Evolutionary conservation across 2,113 vertebrate species (phyloP).

Genomic region (Trichechus manatus): DNA sequence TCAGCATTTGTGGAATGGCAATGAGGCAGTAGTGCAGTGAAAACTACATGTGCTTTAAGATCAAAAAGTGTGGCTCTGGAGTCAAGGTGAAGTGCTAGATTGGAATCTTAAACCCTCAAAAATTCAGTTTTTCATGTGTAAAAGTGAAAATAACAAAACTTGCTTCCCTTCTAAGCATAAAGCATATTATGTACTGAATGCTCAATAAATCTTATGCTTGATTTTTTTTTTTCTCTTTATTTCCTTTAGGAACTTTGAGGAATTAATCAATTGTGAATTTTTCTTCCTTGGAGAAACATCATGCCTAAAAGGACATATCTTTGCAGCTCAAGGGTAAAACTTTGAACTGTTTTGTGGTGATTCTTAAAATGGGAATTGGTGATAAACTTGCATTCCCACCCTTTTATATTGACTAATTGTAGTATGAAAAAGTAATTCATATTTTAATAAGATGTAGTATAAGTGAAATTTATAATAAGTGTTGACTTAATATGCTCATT

Average conservation of each 20-base stretch:
- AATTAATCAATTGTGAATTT: not conserved
- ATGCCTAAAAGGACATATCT: not conserved
- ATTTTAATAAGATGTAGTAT: not conserved
- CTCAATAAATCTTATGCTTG: not conserved
- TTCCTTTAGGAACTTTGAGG: not conserved
- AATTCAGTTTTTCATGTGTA: not conserved
- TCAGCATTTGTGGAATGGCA: not conserved
- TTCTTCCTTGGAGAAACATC: not conserved
- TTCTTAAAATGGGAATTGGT: not conserved
- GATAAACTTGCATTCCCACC: not conserved
- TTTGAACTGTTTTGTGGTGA: not conserved
- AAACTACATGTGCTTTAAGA: not conserved
- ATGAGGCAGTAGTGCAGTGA: not conserved
- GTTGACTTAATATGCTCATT: not conserved
- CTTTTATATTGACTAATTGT: not conserved
- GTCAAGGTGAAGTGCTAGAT: not conserved
- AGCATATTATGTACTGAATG: not conserved
- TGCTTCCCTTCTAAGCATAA: not conserved
- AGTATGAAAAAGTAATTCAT: not conserved
- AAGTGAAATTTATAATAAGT: not conserved
- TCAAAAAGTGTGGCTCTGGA: not conserved
- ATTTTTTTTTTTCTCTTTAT: not conserved
- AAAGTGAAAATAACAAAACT: not conserved
- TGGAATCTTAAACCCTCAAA: not conserved
- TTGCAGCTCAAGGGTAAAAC: not conserved